phyloP scores from a whole-genome alignment of 2,113 vertebrate species.

The Pagrus major region DNA sequence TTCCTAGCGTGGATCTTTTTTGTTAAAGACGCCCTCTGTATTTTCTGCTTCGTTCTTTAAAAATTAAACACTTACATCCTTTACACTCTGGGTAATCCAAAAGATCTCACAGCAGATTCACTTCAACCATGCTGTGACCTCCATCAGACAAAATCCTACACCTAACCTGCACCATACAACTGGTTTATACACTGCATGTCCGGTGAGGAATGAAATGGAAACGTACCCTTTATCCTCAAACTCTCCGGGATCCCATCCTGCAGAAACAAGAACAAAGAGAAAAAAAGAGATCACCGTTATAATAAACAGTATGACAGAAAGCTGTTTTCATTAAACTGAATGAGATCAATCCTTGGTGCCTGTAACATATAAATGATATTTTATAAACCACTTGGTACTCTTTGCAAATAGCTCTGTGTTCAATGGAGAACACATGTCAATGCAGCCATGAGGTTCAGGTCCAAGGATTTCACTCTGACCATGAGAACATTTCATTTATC shows the following conservation, averaged over 20 bases:
- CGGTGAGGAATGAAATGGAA: slow-evolving; percentile 6
- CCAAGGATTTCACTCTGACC: background rate
- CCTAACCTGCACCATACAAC: background rate
- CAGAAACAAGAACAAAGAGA: slow-evolving; percentile 40
- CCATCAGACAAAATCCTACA: background rate
- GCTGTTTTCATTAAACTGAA: slow-evolving; percentile 3
- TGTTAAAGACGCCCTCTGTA: background rate
- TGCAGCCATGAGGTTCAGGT: background rate
- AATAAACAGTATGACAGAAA: slow-evolving; percentile 26
- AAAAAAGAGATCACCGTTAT: slow-evolving; percentile 40
- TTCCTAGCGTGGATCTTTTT: slow-evolving; percentile 17
- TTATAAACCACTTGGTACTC: background rate
- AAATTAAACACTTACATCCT: background rate
- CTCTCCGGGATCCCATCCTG: slow-evolving; percentile 82
- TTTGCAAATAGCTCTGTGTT: background rate
- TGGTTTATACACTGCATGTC: background rate
- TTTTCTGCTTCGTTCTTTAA: background rate
- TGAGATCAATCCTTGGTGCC: background rate
- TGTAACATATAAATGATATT: background rate
- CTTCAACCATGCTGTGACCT: background rate
- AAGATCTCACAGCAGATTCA: background rate
- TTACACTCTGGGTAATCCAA: background rate
- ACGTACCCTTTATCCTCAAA: slow-evolving; percentile 83
- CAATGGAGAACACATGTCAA: background rate
- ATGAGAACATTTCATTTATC: background rate